Evolutionary conservation across 2,888 invertebrate genomes (phyloP), one percentile per base, ranked within the genome.

Genomic region (Phengaris arion): DNA sequence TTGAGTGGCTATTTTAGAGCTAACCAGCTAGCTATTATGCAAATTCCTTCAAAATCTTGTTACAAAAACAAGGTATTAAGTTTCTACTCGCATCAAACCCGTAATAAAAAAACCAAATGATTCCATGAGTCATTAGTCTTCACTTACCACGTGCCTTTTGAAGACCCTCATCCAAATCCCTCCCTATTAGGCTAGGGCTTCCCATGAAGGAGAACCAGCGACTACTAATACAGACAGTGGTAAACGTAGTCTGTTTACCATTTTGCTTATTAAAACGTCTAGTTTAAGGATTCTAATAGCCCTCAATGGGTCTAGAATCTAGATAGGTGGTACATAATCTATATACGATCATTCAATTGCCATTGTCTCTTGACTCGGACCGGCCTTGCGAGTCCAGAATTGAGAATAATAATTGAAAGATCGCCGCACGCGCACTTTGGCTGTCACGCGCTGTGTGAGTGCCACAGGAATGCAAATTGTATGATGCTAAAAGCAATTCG

Each of bases 321-420:
- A 59, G 59, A 59, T 59, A 59, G 59, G 22, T 64, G 51, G 70
- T 13, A 54, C 52, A 35, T 54, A 52, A 54, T 72, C 72, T 54
- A 72, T 54, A 54, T 35, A 54, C 52, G 72, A 72, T 72, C 72
- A 78, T 77, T 75, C 78, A 79, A 81, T 80, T 79, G 81, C 74
- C 76, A 77, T 80, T 78, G 80, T 80, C 82, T 84, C 79, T 85
- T 82, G 86, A 85, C 84, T 82, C 82, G 85, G 69, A 82, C 83
- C 83, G 89, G 86, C 89, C 89, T 90, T 89, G 90, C 83, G 81
- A 81, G 82, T 83, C 83, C 84, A 83, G 89, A 88, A 90, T 91
- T 89, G 91, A 89, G 87, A 83, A 85, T 85, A 85, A 87, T 90
- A 89, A 90, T 90, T 91, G 91, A 86, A 87, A 86, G 89, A 89